Evolutionary conservation across 2,888 invertebrate genomes (phyloP).

Genomic region (Chouioia cunea): DNA sequence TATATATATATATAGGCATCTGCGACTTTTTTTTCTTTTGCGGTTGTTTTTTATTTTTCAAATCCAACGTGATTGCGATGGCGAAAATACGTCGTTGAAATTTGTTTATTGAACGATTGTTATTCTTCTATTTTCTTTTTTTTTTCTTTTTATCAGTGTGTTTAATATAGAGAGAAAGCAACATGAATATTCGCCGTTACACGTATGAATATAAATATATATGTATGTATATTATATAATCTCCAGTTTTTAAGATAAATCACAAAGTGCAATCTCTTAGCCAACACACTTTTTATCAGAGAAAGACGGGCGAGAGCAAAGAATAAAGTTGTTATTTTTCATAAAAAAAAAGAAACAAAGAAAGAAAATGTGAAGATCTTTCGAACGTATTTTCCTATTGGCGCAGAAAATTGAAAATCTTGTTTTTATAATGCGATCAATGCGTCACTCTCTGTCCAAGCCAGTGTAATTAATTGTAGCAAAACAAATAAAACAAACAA

Average conservation of each 20-base stretch:
- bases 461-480: conserved; percentile 51
- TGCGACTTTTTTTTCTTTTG: conserved; percentile 30
- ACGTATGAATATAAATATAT: conserved; percentile 46
- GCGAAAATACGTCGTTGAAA: conserved; percentile 20
- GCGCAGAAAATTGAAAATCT: conserved; percentile 48
- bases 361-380: conserved; percentile 49
- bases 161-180: conserved; percentile 44
- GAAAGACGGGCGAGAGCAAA: conserved; percentile 51
- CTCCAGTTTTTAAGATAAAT: conserved; percentile 66
- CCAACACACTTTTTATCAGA: conserved; percentile 66
- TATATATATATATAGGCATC: conserved; percentile 22
- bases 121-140: conserved; percentile 21
- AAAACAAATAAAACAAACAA: conserved; percentile 33
- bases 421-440: conserved; percentile 19
- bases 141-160: conserved; percentile 24
- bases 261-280: conserved; percentile 69
- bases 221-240: conserved; percentile 53
- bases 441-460: conserved; percentile 46
- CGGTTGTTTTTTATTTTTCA: conserved; percentile 16
- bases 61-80: conserved; percentile 4
- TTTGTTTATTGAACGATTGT: not conserved
- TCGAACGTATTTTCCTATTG: conserved; percentile 60
- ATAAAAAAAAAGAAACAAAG: conserved; percentile 56
- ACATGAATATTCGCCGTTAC: conserved; percentile 48
- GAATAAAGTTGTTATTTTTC: conserved; percentile 68